Base-by-base conservation (phyloP, 2,797 vertebrate species). In the Halcyon badia region DNA sequence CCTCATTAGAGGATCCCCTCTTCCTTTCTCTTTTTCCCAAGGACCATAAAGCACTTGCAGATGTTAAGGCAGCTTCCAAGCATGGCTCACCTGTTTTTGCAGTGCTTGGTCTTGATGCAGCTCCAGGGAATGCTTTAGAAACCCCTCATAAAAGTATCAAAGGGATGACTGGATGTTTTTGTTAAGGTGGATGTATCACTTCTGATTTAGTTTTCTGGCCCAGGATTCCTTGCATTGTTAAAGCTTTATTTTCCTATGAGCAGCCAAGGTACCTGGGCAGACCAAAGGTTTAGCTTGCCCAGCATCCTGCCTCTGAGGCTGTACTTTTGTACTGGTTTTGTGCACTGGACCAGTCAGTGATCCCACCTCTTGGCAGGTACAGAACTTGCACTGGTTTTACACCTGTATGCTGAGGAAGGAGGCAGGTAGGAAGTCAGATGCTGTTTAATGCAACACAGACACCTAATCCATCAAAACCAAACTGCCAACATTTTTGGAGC, bases 31-130 rank as follows among this genome's bases (percentile, higher is more conserved):
- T 44, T 81, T 87, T 69, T 84, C 70, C 85, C 54, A 20, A 81
- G 87, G 72, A 72, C 83, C 66, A 69, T 72, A 94, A 93, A 96
- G 65, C 76, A 12, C 54, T 90, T 83, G 83, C 89, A 94, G 93
- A 82, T 91, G 80, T 76, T 77, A 79, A 69, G 76, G 85, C 87
- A 86, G 44, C 62, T 91, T 86, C 87, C 62, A 89, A 90, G 69
- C 58, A 4, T 16, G 39, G 70, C 66, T 96, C 87, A 88, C 95
- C 89, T 90, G 92, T 73, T 48, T n/a, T 52, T 87, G 83, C 44
- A 46, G 51, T 21, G 26, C 62, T 90, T 72, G 61, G 65, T 35
- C 44, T 91, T 72, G 76, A 75, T 72, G 62, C 46, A 91, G 51
- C 76, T 94, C 91, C 19, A 69, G 94, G 76, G 92, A 92, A 26